Percentiles rank a stretch among this genome's conserved stretches.
These are phyloP conservation scores for Plemyria rubiginata DNA, from an alignment of 2,888 invertebrate species.

Conservation along the genomic window DNA sequence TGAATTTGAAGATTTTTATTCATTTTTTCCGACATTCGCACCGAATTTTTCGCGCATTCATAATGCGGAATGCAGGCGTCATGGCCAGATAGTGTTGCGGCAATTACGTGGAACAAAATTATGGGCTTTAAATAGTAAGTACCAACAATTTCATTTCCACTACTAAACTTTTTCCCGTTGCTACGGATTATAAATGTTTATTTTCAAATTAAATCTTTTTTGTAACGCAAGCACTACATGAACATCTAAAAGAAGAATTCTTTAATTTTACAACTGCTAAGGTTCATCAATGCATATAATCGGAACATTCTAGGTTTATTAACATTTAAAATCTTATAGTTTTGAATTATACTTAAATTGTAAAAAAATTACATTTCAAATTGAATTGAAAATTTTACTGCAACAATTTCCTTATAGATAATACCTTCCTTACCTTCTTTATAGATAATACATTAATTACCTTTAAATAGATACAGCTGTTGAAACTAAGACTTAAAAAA, in stretches of 20 bases:
- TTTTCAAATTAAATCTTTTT: not conserved
- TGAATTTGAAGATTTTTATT: constrained; percentile 86
- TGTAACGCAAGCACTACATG: not conserved
- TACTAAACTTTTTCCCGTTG: constrained; percentile 25
- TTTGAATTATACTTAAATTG: too few species aligned
- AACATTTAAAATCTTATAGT: too few species aligned
- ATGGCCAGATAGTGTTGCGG: constrained; percentile 87
- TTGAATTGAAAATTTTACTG: too few species aligned
- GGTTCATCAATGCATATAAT: too few species aligned
- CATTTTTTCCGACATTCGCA: constrained; percentile 88
- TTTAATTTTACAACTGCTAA: too few species aligned
- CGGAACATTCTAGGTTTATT: too few species aligned
- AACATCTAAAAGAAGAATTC: not conserved
- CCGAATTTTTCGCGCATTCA: constrained; percentile 87
- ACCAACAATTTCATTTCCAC: constrained; percentile 32
- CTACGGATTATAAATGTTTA: not conserved
- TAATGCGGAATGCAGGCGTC: constrained; percentile 87
- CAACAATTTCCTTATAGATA: too few species aligned
- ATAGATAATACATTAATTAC: too few species aligned
- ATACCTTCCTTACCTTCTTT: too few species aligned
- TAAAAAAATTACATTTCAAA: too few species aligned
- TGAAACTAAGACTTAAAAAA: too few species aligned
- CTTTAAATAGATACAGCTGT: too few species aligned
- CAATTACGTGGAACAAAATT: constrained; percentile 88
- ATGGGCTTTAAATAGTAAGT: constrained; percentile 90